Evolutionary conservation across 64 coral and sea anemone genomes (phyloP).

Genomic region (Actinia equina): DNA sequence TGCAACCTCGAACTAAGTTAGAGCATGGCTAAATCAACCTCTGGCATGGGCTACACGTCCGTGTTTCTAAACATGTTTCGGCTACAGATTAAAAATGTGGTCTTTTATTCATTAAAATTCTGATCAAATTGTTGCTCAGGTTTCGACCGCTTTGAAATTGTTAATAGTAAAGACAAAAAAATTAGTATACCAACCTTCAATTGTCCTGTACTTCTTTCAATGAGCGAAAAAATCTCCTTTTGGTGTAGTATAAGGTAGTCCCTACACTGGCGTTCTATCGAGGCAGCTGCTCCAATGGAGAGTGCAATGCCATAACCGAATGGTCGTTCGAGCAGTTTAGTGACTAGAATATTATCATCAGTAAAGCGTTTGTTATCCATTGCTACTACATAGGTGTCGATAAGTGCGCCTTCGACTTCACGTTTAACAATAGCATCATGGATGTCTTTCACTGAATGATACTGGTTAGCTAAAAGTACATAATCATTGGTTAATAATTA

Average conservation of each 20-base stretch:
- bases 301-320: slow-evolving; percentile 30
- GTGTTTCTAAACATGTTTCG: too few relatives aligned
- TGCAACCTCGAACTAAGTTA: too few relatives aligned
- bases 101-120: too few relatives aligned
- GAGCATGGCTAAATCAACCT: too few relatives aligned
- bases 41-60: too few relatives aligned
- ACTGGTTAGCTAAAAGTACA: not conserved
- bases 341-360: slow-evolving; percentile 7
- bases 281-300: not conserved
- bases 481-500: too few relatives aligned
- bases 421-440: not conserved
- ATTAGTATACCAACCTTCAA: not conserved
- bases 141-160: too few relatives aligned
- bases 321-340: slow-evolving; percentile 15
- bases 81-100: too few relatives aligned
- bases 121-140: too few relatives aligned
- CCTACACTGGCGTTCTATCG: not conserved
- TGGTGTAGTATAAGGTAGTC: not conserved
- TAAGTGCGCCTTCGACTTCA: slow-evolving; percentile 23
- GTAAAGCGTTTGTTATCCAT: not conserved
- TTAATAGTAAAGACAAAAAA: not conserved
- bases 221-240: not conserved
- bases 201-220: not conserved
- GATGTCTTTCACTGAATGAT: slow-evolving; percentile 18
- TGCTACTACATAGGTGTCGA: slow-evolving; percentile 43